Evolutionary conservation across 1,140 invertebrate genomes (phyloP), one percentile per base, ranked within the genome.

Genomic region (Atta texana): DNA sequence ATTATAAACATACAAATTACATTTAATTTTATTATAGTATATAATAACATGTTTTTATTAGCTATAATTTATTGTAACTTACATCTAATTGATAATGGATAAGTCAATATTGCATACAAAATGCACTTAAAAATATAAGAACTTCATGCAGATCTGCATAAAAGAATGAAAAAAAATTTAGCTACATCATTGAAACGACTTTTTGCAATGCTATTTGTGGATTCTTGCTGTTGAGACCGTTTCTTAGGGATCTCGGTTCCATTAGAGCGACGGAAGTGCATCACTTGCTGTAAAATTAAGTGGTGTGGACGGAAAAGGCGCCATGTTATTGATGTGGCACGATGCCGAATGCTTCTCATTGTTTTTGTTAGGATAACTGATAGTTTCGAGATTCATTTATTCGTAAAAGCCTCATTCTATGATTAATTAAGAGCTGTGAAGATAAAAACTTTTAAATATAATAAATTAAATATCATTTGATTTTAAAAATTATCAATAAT

Each of bases 201-300:
- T 78, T 39, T 63, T 18, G 31, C 39, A 16, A 59, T 21, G 53
- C 34, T 59, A 72, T 76, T 72, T 51, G 66, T 68, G 53, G 44
- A 53, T 69, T 81, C 44, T 59, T 51, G 24, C 51, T 61, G 74
- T 78, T 34, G 34, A 86, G 21, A 44, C 44, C 69, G 16, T 87
- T 77, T 53, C 88, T 31, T 74, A 18, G 24, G 14, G 57, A 68
- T 88, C 68, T 89, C 74, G 72, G 77, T 89, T 76, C 86, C 86
- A 89, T 89, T 88, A 88, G 71, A 71, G 74, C 78, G 87, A 89
- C 87, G 87, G 61, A 77, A 80, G 18, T 80, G 44, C 28, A 80
- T 68, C 18, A 21, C 28, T 68, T 68, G 28, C 61, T 12, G n/a
- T 21, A 80, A 68, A 80, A 80, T 80, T 80, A 80, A 80, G 7